These are phyloP conservation scores for Ips typographus DNA, from an alignment of 1,140 invertebrate genomes.

Conservation along the genomic window DNA sequence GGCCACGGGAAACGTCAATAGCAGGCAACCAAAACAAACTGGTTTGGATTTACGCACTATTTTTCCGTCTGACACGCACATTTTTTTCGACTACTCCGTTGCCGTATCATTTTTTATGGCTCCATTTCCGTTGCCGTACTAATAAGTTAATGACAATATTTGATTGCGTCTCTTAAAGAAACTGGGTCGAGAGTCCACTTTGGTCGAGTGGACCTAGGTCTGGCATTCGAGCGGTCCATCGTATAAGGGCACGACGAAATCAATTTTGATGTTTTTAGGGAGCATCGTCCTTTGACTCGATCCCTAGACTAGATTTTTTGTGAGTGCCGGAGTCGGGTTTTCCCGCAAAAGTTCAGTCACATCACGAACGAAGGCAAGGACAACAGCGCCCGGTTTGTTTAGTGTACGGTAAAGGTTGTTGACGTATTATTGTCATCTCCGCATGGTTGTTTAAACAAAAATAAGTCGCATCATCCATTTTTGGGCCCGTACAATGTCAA, in stretches of 20 bases:
- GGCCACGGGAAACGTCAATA: conserved; percentile 18
- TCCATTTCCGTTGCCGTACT: background rate
- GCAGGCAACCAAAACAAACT: conserved; percentile 3
- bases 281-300: too few species aligned
- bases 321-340: background rate
- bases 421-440: conserved; percentile 13
- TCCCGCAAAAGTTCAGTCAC: conserved; percentile 10
- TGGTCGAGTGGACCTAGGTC: too few species aligned
- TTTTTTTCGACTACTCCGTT: background rate
- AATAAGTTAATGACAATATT: background rate
- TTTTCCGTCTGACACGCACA: conserved; percentile 1
- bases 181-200: too few species aligned
- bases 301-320: background rate
- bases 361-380: background rate
- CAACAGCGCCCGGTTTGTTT: conserved; percentile 12
- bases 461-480: conserved; percentile 23
- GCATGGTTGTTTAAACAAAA: conserved; percentile 17
- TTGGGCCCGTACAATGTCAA: conserved; percentile 12
- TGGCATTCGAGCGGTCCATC: too few species aligned
- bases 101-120: background rate
- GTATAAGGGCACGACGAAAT: too few species aligned
- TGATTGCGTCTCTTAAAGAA: too few species aligned
- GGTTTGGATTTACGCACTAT: conserved; percentile 16
- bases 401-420: conserved; percentile 19
- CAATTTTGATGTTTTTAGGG: too few species aligned